phyloP scores from a whole-genome alignment of 2,888 invertebrate species.

The Dioctria linearis region DNA sequence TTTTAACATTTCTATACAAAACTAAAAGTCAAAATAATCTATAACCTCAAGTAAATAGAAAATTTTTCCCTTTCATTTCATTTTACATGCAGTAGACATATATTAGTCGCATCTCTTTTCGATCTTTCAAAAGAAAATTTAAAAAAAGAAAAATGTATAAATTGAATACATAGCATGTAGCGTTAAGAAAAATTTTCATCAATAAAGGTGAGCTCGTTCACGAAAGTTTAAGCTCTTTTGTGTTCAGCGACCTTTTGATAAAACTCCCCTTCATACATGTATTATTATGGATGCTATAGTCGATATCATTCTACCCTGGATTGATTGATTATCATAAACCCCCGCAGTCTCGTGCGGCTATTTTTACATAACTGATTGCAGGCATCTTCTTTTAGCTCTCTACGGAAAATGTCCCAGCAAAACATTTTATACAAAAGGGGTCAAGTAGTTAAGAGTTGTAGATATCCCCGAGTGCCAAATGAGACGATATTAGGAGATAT shows the following conservation, averaged over 20 bases:
- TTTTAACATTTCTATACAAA: too few species aligned
- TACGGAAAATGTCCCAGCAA: slow-evolving; percentile 8
- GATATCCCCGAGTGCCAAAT: slow-evolving; percentile 8
- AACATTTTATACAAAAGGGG: slow-evolving; percentile 24
- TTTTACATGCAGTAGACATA: too few species aligned
- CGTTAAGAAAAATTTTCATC: slow-evolving; percentile 27
- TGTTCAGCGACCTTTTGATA: slow-evolving; percentile 52
- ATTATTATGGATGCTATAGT: slow-evolving; percentile 34
- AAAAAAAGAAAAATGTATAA: not conserved
- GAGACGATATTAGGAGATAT: not conserved
- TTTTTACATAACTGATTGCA: slow-evolving; percentile 49
- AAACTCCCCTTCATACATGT: slow-evolving; percentile 19
- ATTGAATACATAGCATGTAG: not conserved
- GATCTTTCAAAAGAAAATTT: not conserved
- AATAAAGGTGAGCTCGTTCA: slow-evolving; percentile 41
- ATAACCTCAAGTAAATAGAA: too few species aligned
- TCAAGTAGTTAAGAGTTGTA: slow-evolving; percentile 38
- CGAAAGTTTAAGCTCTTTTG: slow-evolving; percentile 46
- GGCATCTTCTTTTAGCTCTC: slow-evolving; percentile 17
- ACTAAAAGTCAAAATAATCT: too few species aligned
- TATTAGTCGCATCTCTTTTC: too few species aligned
- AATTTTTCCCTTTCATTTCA: too few species aligned
- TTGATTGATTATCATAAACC: slow-evolving; percentile 43
- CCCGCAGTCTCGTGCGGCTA: slow-evolving; percentile 26
- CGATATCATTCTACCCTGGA: slow-evolving; percentile 18